Base-by-base conservation (phyloP, 1,140 invertebrate species). In the Dendrolimus punctatus region DNA sequence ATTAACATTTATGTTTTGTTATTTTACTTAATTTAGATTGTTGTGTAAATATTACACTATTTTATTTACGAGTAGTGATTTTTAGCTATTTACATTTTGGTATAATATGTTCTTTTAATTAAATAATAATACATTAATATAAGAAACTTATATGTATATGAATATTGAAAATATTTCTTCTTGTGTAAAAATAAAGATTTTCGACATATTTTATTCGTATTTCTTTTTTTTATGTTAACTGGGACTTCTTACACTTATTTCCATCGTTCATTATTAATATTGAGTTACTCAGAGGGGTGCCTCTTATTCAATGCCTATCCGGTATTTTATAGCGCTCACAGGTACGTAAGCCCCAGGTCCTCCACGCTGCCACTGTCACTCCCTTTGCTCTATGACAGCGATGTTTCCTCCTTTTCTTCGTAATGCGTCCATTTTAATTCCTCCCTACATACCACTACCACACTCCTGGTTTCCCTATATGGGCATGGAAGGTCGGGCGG, bases 181-280 rank as follows among this genome's bases (percentile, higher is more conserved):
- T 72, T 79, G 73, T 84, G 80, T 84, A 80, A 76, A 84, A 81
- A 75, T 81, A 80, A 84, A 80, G 69, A 76, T 78, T 79, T 78
- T 74, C 69, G 63, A 76, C 71, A 68, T 71, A 58, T 48, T 44
- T 54, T 38, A 23, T 59, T 53, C 23, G 39, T 53, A 23, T 23
- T 49, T 5, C 9, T 8, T 45, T 6, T 9, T n/a, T 45, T 7
- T 8, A 6, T n/a, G 23, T n/a, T 45, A 6, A 9, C 3, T 23
- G 23, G 23, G 23, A 23, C 23, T 23, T 23, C 23, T 23, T 23
- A 23, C 1, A 23, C 23, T 23, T 23, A 23, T 23, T 23, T 23
- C 23, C 3, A 23, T 23, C 23, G 23, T 23, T 23, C 23, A 23
- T 23, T 23, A 23, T 23, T 23, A 2, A 23, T 23, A 23, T 23